These are phyloP conservation scores for Arctia plantaginis DNA, from an alignment of 2,888 invertebrate genomes.

Conservation along the genomic window DNA sequence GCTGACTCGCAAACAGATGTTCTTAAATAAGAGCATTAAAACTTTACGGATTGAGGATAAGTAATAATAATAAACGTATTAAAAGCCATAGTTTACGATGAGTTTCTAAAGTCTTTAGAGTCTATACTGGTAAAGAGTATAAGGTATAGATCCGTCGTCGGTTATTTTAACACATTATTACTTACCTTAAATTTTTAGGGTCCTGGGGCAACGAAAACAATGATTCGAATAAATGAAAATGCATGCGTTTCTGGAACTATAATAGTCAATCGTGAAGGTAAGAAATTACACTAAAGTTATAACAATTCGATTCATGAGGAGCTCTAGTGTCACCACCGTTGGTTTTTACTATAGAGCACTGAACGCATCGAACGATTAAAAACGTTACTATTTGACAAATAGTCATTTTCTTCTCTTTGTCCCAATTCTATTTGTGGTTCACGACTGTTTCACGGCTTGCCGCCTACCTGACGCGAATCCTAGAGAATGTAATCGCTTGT, in stretches of 20 bases:
- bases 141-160: background rate
- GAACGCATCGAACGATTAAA: no score
- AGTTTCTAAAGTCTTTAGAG: background rate
- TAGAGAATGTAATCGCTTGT: no score
- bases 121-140: background rate
- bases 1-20: background rate
- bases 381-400: no score
- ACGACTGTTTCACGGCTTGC: no score
- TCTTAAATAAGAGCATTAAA: background rate
- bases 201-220: slow-evolving; percentile 68
- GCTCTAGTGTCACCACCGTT: background rate
- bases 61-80: background rate
- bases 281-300: background rate
- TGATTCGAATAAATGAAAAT: slow-evolving; percentile 79
- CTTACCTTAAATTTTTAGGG: slow-evolving; percentile 70
- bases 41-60: background rate
- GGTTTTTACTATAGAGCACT: no score
- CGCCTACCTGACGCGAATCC: no score
- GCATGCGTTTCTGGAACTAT: slow-evolving; percentile 81
- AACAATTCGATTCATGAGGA: background rate
- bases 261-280: slow-evolving; percentile 81
- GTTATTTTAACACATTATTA: background rate
- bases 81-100: background rate
- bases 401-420: no score
- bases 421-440: no score